Percentiles rank a stretch among this genome's conserved stretches.
phyloP scores from a whole-genome alignment of 2,797 vertebrate species.

The Gephyroberyx darwinii region DNA sequence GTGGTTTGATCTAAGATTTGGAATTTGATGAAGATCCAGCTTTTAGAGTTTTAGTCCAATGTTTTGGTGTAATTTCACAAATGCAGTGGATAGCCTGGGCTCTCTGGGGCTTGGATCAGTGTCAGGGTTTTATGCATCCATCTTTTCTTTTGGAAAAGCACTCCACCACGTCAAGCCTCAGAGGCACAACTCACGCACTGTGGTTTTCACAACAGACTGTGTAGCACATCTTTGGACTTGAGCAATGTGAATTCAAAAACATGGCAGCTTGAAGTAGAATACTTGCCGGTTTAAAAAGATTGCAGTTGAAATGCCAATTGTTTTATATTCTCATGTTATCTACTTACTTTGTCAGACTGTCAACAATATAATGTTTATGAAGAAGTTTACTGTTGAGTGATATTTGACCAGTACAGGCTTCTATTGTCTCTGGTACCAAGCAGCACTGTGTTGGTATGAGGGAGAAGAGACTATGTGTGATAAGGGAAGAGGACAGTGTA shows the following conservation, averaged over 20 bases:
- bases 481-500: too few species aligned
- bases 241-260: not conserved
- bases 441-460: not conserved
- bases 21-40: not conserved
- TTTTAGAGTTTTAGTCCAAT: not conserved
- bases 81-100: not conserved
- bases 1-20: not conserved
- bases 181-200: not conserved
- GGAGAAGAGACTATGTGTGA: not conserved
- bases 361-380: slow-evolving; percentile 1
- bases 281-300: not conserved
- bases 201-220: not conserved
- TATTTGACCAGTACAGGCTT: too few species aligned
- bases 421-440: not conserved
- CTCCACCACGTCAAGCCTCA: not conserved
- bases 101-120: not conserved
- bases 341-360: not conserved
- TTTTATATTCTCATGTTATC: too few species aligned
- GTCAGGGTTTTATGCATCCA: not conserved
- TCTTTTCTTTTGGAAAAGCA: not conserved
- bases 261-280: not conserved
- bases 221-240: not conserved
- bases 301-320: not conserved
- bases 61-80: not conserved
- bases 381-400: not conserved